These are phyloP conservation scores for Creontiades dilutus DNA, from an alignment of 2,888 invertebrate species.

Conservation along the genomic window DNA sequence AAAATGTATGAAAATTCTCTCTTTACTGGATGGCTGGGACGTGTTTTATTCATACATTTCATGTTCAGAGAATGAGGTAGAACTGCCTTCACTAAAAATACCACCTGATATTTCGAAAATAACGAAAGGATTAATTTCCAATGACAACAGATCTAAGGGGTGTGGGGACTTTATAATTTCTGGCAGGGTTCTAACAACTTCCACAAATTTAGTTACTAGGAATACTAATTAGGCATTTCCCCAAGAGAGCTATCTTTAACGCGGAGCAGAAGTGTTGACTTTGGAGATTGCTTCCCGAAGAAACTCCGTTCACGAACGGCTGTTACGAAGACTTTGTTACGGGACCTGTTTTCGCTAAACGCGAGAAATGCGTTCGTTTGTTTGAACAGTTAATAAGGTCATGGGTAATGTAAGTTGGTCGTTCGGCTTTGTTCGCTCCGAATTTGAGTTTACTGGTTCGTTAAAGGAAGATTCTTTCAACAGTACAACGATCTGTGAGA, in stretches of 20 bases:
- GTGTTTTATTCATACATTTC: no score
- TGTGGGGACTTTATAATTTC: not conserved
- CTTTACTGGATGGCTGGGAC: no score
- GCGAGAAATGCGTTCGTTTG: conserved; percentile 26
- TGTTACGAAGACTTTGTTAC: conserved; percentile 53
- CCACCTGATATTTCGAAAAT: not conserved
- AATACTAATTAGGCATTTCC: conserved; percentile 41
- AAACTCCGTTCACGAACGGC: not conserved
- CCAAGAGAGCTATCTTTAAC: not conserved
- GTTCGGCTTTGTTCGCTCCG: not conserved
- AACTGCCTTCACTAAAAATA: not conserved
- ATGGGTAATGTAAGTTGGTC: not conserved
- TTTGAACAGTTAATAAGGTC: conserved; percentile 52
- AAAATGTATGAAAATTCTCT: no score
- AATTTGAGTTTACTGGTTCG: not conserved
- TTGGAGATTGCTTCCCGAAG: conserved; percentile 46
- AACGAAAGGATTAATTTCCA: not conserved
- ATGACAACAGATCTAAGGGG: not conserved
- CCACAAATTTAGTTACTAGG: conserved; percentile 22
- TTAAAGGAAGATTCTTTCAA: no score
- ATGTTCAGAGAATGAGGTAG: no score
- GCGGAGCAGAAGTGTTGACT: conserved; percentile 3
- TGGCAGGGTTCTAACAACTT: not conserved
- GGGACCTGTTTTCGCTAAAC: conserved; percentile 9
- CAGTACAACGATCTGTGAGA: no score